Evolutionary conservation across 1,140 invertebrate species (phyloP), one percentile per base, ranked within the genome.

Genomic region (Triops cancriformis): DNA sequence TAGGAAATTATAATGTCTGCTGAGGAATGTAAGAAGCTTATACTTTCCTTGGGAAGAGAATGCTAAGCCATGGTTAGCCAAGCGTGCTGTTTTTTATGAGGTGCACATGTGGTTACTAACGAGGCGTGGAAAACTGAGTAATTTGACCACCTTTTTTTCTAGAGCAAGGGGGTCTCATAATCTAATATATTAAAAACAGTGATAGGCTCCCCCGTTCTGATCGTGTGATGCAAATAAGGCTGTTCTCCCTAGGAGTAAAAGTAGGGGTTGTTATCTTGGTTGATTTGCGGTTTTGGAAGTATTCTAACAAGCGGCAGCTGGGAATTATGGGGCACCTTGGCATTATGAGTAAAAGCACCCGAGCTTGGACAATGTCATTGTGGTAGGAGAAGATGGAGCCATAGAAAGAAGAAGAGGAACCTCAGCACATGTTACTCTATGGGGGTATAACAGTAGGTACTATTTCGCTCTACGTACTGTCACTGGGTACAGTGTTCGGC

Each of bases 121-220:
- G 51, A 64, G 51, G 51, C 51, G 14, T 64, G 51, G 51, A 64
- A 23, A 64, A 18, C 23, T 10, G 51, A 64, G 51, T 64, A 64
- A 64, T 64, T 64, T 64, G 51, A 64, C 51, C 51, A 64, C 51
- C n/a, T 64, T 64, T 37, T n/a, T 37, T 37, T 37, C 31, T 64
- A 64, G 51, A 64, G 10, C 14, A 64, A 45, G n/a, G 31, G 31
- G 31, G 5, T 64, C 4, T 23, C 51, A 23, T 64, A 64, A 64
- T 64, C 23, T 64, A 64, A 64, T 18, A 64, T 64, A 18, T n/a
- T 18, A 64, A 14, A n/a, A 64, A 64, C 51, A 64, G 51, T 18
- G 51, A 64, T 6, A 64, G 51, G 51, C 18, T 18, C 14, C 14
- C 11, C 14, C 18, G 51, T n/a, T 6, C 23, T 18, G 18, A 64